Evolutionary conservation across 2,113 vertebrate species (phyloP), one percentile per base, ranked within the genome.

Genomic region (Chlorocebus sabaeus): DNA sequence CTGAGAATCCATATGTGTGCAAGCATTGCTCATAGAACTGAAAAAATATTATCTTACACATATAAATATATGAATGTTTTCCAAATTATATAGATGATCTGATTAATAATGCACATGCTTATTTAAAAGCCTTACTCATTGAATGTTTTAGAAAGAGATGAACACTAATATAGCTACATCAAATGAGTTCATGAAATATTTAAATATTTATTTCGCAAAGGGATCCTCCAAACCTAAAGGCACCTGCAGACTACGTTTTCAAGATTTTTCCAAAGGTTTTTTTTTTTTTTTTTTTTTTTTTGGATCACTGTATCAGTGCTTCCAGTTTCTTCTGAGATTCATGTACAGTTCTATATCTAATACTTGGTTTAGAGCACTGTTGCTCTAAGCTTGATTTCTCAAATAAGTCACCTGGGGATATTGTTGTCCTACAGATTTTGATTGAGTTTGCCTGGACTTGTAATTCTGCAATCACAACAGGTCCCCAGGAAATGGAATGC

Each of bases 21-120:
- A 91, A 96, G 61, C 55, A 92, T 64, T 68, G 68, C 79, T 91
- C 84, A 48, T 38, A 45, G 32, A 76, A 50, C 30, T 35, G 30
- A 75, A 93, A 97, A 87, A 75, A 88, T 4, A 78, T 48, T 61
- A 68, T 52, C 90, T 27, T 18, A 90, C 38, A 79, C 43, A 70
- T 61, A 85, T 52, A 89, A 90, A 73, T 43, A 89, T 68, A 43
- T 6, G 35, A 90, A 27, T 90, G 32, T 82, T 97, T 96, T 79
- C 90, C 87, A 95, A 90, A 57, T 82, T 89, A 35, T 40, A 61
- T 50, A 85, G 83, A 88, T 92, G 72, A 93, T 91, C 48, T 96
- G 64, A 94, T 95, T 94, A 89, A 96, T 93, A 76, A 64, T 40
- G 30, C 22, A 61, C 20, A 59, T 16, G 27, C 45, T 96, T 16